Conservation (phyloP, 2,797 vertebrate species). For the Argya squamiceps region DNA sequence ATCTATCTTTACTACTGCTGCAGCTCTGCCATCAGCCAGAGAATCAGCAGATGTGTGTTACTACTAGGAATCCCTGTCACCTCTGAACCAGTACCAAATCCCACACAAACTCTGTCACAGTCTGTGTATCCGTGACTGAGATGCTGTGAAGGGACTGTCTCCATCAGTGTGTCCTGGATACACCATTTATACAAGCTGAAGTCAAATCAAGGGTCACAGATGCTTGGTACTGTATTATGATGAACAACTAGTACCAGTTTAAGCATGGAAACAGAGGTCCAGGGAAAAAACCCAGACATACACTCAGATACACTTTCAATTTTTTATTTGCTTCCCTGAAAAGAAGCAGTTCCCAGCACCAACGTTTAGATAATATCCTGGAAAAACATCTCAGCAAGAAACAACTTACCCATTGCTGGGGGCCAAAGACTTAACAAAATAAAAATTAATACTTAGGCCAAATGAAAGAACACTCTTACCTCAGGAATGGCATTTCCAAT, state of each 20-base stretch:
- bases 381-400: background rate
- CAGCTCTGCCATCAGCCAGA: background rate
- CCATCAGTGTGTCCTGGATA: background rate
- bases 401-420: background rate
- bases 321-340: background rate
- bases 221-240: background rate
- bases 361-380: background rate
- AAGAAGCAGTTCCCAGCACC: background rate
- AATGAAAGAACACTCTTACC: slow-evolving; percentile 74
- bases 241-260: background rate
- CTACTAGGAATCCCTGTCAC: background rate
- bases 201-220: background rate
- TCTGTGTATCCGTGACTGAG: background rate
- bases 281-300: background rate
- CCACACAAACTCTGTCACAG: background rate
- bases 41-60: background rate
- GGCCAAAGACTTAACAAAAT: background rate
- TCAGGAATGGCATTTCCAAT: slow-evolving; percentile 93
- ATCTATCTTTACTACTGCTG: background rate
- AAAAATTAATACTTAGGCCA: background rate
- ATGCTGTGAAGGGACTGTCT: background rate
- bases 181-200: background rate
- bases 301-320: background rate
- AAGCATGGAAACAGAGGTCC: background rate
- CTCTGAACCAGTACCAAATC: background rate